A percentile compares a stretch with the other conserved stretches of the same genome.
These are phyloP conservation scores for Idaea aversata DNA, from an alignment of 2,888 invertebrate genomes.

Conservation along the genomic window DNA sequence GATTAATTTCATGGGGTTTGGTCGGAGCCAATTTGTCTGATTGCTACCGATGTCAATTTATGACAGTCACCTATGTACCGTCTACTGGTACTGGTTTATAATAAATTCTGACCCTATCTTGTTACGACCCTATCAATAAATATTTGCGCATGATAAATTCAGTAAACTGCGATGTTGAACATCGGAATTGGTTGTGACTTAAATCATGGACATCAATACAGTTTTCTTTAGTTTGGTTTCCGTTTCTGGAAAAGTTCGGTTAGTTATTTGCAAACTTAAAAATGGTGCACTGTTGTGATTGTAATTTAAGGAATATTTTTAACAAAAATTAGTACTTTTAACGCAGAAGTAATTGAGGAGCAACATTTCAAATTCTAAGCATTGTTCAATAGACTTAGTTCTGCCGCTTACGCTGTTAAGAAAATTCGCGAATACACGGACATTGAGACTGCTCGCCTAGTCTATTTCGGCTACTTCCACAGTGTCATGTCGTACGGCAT, in stretches of 20 bases:
- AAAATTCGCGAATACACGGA: too few relatives aligned
- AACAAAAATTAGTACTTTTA: too few relatives aligned
- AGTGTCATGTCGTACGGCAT: too few relatives aligned
- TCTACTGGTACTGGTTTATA: slow-evolving; percentile 63
- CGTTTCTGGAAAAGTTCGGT: slow-evolving; percentile 3
- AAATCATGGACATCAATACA: slow-evolving; percentile 15
- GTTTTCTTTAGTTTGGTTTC: slow-evolving; percentile 21
- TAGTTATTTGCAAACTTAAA: background rate
- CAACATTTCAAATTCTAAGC: too few relatives aligned
- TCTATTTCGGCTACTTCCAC: too few relatives aligned
- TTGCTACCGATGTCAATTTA: slow-evolving; percentile 75
- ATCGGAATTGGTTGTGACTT: slow-evolving; percentile 35
- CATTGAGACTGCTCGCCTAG: too few relatives aligned
- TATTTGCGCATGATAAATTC: slow-evolving; percentile 79
- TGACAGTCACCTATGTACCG: slow-evolving; percentile 65
- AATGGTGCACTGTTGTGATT: background rate
- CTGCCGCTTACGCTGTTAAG: too few relatives aligned
- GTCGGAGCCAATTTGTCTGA: slow-evolving; percentile 80
- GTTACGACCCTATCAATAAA: slow-evolving; percentile 75
- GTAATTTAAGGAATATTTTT: background rate
- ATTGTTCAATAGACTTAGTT: too few relatives aligned
- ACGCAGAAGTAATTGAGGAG: too few relatives aligned
- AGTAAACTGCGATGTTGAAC: slow-evolving; percentile 68
- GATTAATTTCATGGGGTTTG: slow-evolving; percentile 77
- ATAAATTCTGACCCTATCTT: slow-evolving; percentile 77